phyloP scores from a whole-genome alignment of 1,140 invertebrate species.

The Drosophila parvula region DNA sequence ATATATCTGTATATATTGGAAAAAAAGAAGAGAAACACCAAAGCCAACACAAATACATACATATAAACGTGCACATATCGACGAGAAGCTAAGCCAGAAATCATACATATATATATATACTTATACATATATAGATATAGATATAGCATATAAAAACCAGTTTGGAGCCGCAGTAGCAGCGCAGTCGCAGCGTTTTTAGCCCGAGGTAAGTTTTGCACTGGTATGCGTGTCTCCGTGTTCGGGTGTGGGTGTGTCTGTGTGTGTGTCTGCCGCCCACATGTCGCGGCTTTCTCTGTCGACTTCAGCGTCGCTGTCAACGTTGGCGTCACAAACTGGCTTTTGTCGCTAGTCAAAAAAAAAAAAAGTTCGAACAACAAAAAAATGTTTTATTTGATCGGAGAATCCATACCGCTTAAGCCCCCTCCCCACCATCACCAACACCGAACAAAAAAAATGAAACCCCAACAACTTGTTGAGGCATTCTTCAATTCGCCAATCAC shows the following conservation, averaged over 20 bases:
- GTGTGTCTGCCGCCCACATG: conserved; percentile 56
- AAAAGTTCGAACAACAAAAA: conserved; percentile 48
- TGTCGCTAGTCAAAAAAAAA: conserved; percentile 20
- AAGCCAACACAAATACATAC: conserved; percentile 40
- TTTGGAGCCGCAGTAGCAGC: conserved; percentile 69
- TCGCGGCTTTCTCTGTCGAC: conserved; percentile 38
- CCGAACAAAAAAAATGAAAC: background rate
- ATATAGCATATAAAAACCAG: conserved; percentile 58
- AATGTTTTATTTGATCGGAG: conserved; percentile 66
- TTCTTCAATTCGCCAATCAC: conserved; percentile 52
- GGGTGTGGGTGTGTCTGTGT: conserved; percentile 35
- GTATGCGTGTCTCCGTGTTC: conserved; percentile 39
- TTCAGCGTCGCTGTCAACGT: conserved; percentile 1
- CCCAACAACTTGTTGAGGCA: conserved; percentile 66
- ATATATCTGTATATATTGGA: conserved; percentile 51
- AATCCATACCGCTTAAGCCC: conserved; percentile 5
- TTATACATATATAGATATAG: conserved; percentile 12
- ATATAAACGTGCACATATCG: conserved; percentile 33
- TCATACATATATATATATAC: conserved; percentile 28
- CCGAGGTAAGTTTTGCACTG: conserved; percentile 48
- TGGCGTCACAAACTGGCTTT: conserved; percentile 57
- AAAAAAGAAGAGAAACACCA: conserved; percentile 49
- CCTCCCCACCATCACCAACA: background rate
- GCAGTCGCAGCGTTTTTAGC: conserved; percentile 65
- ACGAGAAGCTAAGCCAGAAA: conserved; percentile 48